phyloP scores from a whole-genome alignment of 92 coral and sea anemone genomes.

The Umimayanthus chanpuru region DNA sequence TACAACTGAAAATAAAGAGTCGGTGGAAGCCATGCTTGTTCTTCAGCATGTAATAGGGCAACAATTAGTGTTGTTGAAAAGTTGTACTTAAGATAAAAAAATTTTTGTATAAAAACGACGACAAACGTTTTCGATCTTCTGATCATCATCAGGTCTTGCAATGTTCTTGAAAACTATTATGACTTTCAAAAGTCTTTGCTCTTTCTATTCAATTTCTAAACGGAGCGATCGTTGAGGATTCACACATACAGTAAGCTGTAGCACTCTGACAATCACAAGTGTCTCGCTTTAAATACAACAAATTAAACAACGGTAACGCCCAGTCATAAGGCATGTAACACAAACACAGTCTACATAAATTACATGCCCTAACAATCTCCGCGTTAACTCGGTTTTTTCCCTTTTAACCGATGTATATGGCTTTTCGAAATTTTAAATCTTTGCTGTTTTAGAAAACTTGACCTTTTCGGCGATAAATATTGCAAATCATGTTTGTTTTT shows the following conservation, averaged over 20 bases:
- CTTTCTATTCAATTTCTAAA: not conserved
- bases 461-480: too few relatives aligned
- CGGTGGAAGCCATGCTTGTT: not conserved
- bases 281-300: not conserved
- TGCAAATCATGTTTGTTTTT: not conserved
- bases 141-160: too few relatives aligned
- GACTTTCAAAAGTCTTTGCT: not conserved
- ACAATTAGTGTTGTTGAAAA: not conserved
- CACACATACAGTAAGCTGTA: not conserved
- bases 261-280: not conserved
- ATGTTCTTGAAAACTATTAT: too few relatives aligned
- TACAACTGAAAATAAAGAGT: not conserved
- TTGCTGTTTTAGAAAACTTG: not conserved
- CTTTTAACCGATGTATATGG: too few relatives aligned
- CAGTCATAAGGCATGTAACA: not conserved
- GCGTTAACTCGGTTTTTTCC: not conserved
- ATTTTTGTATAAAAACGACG: too few relatives aligned
- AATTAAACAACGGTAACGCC: not conserved
- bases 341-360: not conserved
- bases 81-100: too few relatives aligned
- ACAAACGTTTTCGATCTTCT: too few relatives aligned
- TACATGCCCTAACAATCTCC: not conserved
- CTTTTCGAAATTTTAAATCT: not conserved
- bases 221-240: not conserved
- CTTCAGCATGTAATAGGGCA: not conserved